phyloP scores from a whole-genome alignment of 2,113 vertebrate species.

The Dendrocopos noguchii region DNA sequence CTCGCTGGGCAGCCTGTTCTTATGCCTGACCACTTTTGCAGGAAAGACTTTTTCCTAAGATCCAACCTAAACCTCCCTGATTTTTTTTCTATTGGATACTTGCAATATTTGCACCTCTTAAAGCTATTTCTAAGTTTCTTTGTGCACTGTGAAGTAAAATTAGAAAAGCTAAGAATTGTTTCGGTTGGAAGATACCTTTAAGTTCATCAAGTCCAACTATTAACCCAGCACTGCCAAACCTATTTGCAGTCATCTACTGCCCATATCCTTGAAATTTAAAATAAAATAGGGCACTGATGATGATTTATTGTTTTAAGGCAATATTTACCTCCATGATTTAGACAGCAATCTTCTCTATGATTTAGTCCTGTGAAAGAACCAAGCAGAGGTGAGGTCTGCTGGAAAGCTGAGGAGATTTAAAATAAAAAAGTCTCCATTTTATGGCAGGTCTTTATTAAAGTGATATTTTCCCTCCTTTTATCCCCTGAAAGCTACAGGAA shows the following conservation, averaged over 20 bases:
- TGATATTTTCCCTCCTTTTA: neutral
- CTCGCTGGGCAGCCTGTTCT: too few relatives aligned
- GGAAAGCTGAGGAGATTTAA: slow-evolving; percentile 16
- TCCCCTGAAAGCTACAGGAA: neutral
- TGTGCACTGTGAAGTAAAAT: neutral
- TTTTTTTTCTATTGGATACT: neutral
- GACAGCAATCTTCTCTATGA: neutral
- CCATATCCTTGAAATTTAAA: neutral
- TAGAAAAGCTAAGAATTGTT: too few relatives aligned
- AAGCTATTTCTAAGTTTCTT: neutral
- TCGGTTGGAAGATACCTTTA: too few relatives aligned
- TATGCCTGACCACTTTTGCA: too few relatives aligned
- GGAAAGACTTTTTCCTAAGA: too few relatives aligned
- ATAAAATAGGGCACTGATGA: neutral
- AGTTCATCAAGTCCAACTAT: too few relatives aligned
- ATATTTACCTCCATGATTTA: neutral
- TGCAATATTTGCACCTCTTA: neutral
- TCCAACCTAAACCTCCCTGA: too few relatives aligned
- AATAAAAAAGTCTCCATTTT: slow-evolving; percentile 31
- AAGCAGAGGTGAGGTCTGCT: neutral
- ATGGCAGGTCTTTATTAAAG: slow-evolving; percentile 7
- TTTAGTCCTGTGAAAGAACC: neutral
- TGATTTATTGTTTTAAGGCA: neutral
- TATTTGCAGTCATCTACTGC: neutral
- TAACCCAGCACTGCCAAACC: too few relatives aligned